phyloP scores from a whole-genome alignment of 2,797 vertebrate species.

The Nyctibius grandis region DNA sequence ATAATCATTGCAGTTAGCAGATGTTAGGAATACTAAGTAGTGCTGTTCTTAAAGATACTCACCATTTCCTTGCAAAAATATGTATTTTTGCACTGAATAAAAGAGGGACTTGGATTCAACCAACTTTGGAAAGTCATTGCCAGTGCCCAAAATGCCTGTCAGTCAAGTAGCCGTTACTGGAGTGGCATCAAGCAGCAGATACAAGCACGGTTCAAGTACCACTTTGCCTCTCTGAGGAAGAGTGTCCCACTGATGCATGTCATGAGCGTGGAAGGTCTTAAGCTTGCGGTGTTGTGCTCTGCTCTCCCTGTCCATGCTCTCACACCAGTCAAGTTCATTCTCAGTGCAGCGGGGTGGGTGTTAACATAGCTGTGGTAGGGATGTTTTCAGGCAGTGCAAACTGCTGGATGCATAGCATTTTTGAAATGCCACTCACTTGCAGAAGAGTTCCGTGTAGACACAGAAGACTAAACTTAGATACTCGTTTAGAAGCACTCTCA shows the following conservation, averaged over 20 bases:
- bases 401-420: background rate
- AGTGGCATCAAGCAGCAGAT: background rate
- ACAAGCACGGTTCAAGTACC: background rate
- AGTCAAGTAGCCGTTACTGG: background rate
- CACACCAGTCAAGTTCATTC: background rate
- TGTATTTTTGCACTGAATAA: background rate
- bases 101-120: background rate
- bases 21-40: background rate
- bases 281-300: background rate
- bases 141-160: background rate
- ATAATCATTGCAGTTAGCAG: background rate
- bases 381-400: background rate
- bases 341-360: background rate
- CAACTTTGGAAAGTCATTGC: background rate
- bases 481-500: background rate
- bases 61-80: background rate
- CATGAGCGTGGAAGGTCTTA: background rate
- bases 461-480: background rate
- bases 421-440: background rate
- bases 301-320: background rate
- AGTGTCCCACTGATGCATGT: background rate
- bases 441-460: background rate
- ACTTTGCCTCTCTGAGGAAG: fast-evolving
- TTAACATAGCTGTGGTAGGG: background rate
- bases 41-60: background rate